A percentile compares a stretch with the other conserved stretches of the same genome.
phyloP scores from a whole-genome alignment of 2,888 invertebrate species.

The Melitaea athalia region DNA sequence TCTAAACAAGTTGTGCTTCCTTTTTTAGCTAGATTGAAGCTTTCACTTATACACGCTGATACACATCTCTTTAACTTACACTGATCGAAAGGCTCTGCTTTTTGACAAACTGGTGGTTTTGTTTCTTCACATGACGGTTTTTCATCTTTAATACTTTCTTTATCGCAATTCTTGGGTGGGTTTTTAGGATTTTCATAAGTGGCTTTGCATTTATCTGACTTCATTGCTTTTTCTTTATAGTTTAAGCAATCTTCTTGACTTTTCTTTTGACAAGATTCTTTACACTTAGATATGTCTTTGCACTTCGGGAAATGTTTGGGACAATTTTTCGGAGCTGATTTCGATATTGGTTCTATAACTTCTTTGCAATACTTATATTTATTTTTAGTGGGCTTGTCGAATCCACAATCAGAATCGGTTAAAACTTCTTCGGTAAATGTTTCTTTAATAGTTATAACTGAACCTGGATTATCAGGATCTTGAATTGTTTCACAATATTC shows the following conservation, averaged over 20 bases:
- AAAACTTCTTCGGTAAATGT: conserved; percentile 48
- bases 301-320: conserved; percentile 32
- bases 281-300: not conserved
- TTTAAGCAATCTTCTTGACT: conserved; percentile 11
- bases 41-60: conserved; percentile 28
- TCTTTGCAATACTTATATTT: conserved; percentile 54
- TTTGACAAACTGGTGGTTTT: conserved; percentile 11
- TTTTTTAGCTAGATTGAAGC: conserved; percentile 33
- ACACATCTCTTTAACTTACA: conserved; percentile 29
- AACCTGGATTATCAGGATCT: conserved; percentile 45
- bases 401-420: conserved; percentile 23
- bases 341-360: conserved; percentile 53
- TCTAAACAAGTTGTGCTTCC: conserved; percentile 29
- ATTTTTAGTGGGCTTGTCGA: conserved; percentile 29
- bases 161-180: conserved; percentile 3
- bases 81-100: conserved; percentile 20
- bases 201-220: conserved; percentile 17
- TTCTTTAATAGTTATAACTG: conserved; percentile 49
- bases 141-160: conserved; percentile 4
- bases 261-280: not conserved
- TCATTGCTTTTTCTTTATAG: conserved; percentile 1
- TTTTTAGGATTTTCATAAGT: conserved; percentile 29
- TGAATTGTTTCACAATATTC: conserved; percentile 49
- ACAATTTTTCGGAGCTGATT: conserved; percentile 41
- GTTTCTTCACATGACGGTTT: conserved; percentile 19